Base-by-base conservation (phyloP, 1,140 invertebrate genomes). In the Drosophila equinoxialis region DNA sequence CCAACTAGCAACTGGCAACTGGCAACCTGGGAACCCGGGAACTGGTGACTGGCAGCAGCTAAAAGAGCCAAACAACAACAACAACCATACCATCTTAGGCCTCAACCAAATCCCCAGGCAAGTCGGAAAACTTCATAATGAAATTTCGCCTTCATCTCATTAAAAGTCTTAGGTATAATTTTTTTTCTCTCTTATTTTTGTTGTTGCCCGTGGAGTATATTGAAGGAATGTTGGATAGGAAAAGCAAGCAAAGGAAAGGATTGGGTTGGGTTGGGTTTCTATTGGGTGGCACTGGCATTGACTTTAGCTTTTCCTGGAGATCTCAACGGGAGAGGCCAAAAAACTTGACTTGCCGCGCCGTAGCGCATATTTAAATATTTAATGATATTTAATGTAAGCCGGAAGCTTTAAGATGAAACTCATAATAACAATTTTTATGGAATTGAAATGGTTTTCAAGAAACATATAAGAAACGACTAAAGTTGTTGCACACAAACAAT, bases 91-190 rank as follows among this genome's bases (percentile, higher is more conserved):
- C 81, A 69, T 86, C 79, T 87, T 86, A 66, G 66, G 45, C 57
- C 51, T 37, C 68, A 62, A 70, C 17, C 60, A 71, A 82, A 77
- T 80, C 74, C 77, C 74, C 72, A 73, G 72, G 74, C 78, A 59
- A 51, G 67, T 64, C 48, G 71, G 58, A 58, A 75, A 90, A 84
- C 77, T 79, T 89, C 77, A 89, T 91, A 91, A 91, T 91, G 89
- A 91, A 91, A 84, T 91, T 91, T 91, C 76, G 84, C 90, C 90
- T 90, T 91, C 90, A 91, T 91, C 90, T 91, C 90, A 91, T 91
- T 91, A 89, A 89, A 89, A 89, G 84, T 89, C 80, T 89, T 89
- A 74, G 87, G 84, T 66, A 87, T 74, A 81, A 83, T 84, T 61
- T 66, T 54, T 51, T 51, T 51, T 7, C n/a, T 11, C 8, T 23